phyloP scores from a whole-genome alignment of 2,888 invertebrate genomes.

The Lepidocyrtoides sp. region DNA sequence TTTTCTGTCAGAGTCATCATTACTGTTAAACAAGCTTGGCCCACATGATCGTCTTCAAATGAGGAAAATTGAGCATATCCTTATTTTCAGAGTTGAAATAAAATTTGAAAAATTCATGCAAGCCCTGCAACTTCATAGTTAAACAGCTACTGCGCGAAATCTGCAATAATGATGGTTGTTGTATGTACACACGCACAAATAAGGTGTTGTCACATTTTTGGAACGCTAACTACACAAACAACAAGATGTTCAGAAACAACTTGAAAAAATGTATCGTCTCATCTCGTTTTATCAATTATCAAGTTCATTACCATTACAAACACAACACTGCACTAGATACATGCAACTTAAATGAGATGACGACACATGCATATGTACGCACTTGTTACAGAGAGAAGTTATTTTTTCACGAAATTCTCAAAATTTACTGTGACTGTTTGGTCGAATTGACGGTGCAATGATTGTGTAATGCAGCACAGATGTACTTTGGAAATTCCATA shows the following conservation, averaged over 20 bases:
- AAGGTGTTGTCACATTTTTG: conserved; percentile 35
- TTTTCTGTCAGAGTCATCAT: conserved; percentile 4
- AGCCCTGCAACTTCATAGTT: not conserved
- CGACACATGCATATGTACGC: conserved; percentile 18
- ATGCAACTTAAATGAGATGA: not conserved
- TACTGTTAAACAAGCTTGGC: not conserved
- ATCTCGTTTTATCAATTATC: conserved; percentile 26
- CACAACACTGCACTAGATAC: conserved; percentile 13
- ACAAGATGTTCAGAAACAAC: not conserved
- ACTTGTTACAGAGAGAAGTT: not conserved
- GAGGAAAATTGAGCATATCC: conserved; percentile 49
- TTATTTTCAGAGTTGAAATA: conserved; percentile 2
- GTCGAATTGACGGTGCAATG: not conserved
- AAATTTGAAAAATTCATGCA: not conserved
- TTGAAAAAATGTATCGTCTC: no score
- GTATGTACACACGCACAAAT: conserved; percentile 52
- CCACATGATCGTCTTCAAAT: conserved; percentile 25
- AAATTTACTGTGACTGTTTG: not conserved
- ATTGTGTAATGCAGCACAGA: not conserved
- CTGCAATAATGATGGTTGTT: not conserved
- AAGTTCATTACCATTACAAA: conserved; percentile 45
- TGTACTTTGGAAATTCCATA: no score
- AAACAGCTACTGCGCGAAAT: not conserved
- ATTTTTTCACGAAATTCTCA: not conserved
- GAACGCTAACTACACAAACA: not conserved